Conservation (phyloP, 2,113 vertebrate species). For the Trogon melanurus region DNA sequence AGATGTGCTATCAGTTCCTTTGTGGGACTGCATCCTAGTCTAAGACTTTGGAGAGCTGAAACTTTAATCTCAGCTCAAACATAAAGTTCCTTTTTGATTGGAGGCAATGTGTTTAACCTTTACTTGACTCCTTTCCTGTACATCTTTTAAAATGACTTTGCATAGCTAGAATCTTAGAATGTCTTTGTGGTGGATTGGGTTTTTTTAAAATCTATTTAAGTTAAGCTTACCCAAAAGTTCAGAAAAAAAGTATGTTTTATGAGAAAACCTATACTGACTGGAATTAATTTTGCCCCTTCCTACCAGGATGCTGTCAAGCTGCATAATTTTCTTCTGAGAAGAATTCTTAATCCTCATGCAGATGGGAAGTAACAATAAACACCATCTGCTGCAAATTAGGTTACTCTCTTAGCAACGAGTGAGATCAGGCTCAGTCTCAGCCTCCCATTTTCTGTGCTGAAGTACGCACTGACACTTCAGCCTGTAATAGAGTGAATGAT, state of each 20-base stretch:
- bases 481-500: background rate
- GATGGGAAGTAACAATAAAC: conserved; percentile 71
- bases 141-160: background rate
- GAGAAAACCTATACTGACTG: background rate
- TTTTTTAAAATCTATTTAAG: background rate
- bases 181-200: too few species aligned
- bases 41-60: background rate
- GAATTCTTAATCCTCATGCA: conserved; percentile 62
- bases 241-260: background rate
- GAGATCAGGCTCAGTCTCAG: background rate
- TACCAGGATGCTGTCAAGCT: conserved; percentile 17
- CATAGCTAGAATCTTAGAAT: background rate
- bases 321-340: conserved; percentile 33
- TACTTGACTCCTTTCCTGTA: background rate
- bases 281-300: conserved; percentile 27
- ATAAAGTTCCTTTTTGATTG: background rate
- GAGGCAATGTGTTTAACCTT: background rate
- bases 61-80: background rate
- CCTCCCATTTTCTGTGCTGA: conserved; percentile 37
- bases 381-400: conserved; percentile 69
- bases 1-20: background rate
- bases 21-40: background rate
- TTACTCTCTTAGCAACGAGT: conserved; percentile 65
- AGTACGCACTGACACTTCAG: background rate
- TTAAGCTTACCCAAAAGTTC: background rate